Percentiles rank a stretch among this genome's conserved stretches.
Evolutionary conservation across 2,797 vertebrate genomes (phyloP).

Genomic region (Pagetopsis macropterus): DNA sequence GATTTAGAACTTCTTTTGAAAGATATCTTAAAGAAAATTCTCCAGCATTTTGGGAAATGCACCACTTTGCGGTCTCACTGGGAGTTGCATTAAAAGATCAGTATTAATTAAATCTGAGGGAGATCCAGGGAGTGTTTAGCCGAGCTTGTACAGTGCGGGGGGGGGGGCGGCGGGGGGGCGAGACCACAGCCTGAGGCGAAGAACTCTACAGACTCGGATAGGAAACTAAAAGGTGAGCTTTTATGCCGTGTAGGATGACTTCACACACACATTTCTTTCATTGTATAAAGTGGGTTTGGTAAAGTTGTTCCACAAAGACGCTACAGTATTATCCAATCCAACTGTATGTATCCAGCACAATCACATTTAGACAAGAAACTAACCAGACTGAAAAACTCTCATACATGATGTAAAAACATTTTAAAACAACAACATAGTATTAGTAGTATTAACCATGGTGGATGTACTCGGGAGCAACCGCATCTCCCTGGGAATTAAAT

Average conservation of each 20-base stretch:
- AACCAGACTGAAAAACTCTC: too few species aligned
- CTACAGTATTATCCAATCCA: too few species aligned
- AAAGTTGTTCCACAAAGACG: neutral
- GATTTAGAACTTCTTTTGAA: neutral
- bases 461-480: too few species aligned
- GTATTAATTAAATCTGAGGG: conserved; percentile 8
- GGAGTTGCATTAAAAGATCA: neutral
- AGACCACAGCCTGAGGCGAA: neutral
- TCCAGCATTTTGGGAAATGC: neutral
- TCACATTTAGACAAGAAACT: too few species aligned
- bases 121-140: neutral
- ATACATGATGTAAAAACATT: too few species aligned
- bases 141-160: neutral
- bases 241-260: neutral
- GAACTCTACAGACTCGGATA: neutral
- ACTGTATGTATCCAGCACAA: too few species aligned
- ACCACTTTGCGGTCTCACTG: neutral
- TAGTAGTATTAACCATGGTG: too few species aligned
- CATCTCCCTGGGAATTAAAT: too few species aligned
- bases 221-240: neutral
- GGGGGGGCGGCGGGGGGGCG: neutral
- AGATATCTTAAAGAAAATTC: neutral
- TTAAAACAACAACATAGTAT: too few species aligned
- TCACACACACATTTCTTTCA: neutral
- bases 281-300: neutral